phyloP scores from a whole-genome alignment of 2,113 vertebrate species.

The Deroptyus accipitrinus region DNA sequence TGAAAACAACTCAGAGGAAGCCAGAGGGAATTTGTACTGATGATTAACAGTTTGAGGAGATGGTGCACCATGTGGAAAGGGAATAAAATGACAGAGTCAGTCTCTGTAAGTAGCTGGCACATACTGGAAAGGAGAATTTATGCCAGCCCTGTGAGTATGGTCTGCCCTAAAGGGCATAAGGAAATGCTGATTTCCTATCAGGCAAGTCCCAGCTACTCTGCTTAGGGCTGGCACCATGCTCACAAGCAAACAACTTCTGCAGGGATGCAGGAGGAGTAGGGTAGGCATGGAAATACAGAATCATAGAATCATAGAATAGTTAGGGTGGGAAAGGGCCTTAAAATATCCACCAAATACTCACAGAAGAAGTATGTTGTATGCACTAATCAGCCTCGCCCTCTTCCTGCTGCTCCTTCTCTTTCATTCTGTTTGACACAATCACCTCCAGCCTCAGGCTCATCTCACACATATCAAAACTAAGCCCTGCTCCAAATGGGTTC shows the following conservation, averaged over 20 bases:
- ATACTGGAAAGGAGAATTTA: neutral
- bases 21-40: neutral
- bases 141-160: neutral
- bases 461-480: constrained; percentile 2
- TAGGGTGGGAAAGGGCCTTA: no score
- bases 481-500: neutral
- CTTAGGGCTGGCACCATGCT: neutral
- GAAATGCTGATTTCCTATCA: neutral
- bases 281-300: neutral
- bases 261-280: neutral
- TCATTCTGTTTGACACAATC: neutral
- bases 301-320: no score
- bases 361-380: neutral
- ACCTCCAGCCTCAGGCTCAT: constrained; percentile 4
- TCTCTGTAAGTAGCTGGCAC: neutral
- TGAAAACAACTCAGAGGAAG: neutral
- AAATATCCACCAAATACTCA: neutral
- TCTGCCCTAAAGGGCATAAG: neutral
- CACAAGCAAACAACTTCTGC: neutral
- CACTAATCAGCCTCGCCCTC: neutral
- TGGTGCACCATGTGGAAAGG: neutral
- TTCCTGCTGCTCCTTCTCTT: neutral
- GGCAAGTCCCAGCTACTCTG: neutral
- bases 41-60: neutral
- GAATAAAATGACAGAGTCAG: neutral